These are phyloP conservation scores for Monomorium pharaonis DNA, from an alignment of 1,140 invertebrate genomes.

Conservation along the genomic window DNA sequence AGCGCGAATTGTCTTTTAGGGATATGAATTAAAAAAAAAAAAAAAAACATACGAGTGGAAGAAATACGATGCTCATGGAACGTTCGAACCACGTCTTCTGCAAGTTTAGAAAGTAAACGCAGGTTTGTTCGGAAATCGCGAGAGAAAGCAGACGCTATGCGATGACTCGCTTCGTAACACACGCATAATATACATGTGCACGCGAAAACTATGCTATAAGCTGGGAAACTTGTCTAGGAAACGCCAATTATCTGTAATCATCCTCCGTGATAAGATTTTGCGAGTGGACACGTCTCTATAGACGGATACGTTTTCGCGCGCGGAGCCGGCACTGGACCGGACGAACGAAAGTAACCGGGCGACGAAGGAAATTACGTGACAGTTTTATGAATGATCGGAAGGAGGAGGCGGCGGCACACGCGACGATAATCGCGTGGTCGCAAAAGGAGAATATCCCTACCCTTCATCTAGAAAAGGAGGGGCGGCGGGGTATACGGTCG, in stretches of 20 bases:
- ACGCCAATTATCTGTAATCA: background rate
- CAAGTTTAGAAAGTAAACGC: background rate
- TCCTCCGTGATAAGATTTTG: background rate
- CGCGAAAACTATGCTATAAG: background rate
- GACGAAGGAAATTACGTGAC: constrained; percentile 34
- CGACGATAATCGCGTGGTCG: constrained; percentile 5
- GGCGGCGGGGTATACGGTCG: background rate
- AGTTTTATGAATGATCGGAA: constrained; percentile 35
- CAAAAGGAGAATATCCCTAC: background rate
- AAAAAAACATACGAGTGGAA: too few species aligned
- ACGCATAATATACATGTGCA: too few species aligned
- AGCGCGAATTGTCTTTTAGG: background rate
- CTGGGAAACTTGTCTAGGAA: background rate
- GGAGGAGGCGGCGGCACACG: background rate
- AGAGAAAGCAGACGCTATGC: constrained; percentile 2
- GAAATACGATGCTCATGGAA: too few species aligned
- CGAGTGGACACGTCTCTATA: background rate
- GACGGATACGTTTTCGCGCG: background rate
- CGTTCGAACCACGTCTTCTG: too few species aligned
- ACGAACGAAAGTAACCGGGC: constrained; percentile 1
- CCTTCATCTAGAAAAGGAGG: background rate
- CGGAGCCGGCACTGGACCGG: background rate
- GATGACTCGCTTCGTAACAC: background rate
- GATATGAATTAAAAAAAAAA: too few species aligned
- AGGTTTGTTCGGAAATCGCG: constrained; percentile 6